Evolutionary conservation across 2,797 vertebrate species (phyloP), one percentile per base, ranked within the genome.

Genomic region (Peromyscus nudipes): DNA sequence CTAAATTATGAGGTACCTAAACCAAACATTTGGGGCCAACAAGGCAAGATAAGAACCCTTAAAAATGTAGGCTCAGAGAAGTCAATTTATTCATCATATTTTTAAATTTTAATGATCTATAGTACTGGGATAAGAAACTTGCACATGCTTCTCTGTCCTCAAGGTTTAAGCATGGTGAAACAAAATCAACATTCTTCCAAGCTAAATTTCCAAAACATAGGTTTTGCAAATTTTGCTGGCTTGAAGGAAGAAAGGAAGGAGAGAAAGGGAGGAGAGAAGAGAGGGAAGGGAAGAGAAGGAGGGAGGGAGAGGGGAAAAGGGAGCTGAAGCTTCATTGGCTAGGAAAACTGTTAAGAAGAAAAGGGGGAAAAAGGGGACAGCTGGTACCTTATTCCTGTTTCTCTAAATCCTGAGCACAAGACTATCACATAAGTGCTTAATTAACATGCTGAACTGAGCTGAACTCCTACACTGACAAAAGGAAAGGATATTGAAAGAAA

Each of bases 401-500:
- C 57, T 83, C 67, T 94, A 89, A 95, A 95, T 67, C 46, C 65
- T 76, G 79, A 83, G 37, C 55, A 92, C 57, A 97, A 93, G 69
- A 29, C 43, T 43, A 76, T 93, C 64, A 57, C 31, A 64, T 64
- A 89, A 96, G 73, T 89, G 88, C 67, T 96, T 96, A 94, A 95
- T 92, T 96, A 97, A 89, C 4, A 4, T 79, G 67, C 79, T 96
- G 92, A 94, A 95, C 82, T 91, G 92, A 96, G 79, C 57, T 94
- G 71, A 92, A 94, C 71, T 95, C 67, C 49, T 93, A 94, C 64
- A 76, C 27, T 89, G 62, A 95, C 85, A 87, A 96, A 86, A 94
- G 67, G 91, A 95, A 93, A 97, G 14, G 25, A 81, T 91, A 96
- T 71, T 94, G 95, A 96, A 76, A 93, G 65, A 96, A 92, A 92